A percentile compares a stretch with the other conserved stretches of the same genome.
Conservation (phyloP, 1,140 invertebrate species). For the Magallana gigas region DNA sequence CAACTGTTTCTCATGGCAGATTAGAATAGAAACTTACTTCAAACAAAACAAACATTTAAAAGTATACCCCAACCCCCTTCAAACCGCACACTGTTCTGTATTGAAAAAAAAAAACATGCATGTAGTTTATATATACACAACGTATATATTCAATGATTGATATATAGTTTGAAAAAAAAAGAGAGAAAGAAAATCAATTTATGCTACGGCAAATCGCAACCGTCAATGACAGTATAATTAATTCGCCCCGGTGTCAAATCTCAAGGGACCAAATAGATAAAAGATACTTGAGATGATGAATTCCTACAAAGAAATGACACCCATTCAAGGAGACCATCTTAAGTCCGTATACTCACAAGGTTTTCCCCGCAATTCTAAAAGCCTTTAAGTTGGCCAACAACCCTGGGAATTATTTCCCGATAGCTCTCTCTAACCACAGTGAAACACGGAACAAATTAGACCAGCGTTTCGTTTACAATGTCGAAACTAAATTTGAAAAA, state of each 20-base stretch:
- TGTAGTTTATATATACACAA: background rate
- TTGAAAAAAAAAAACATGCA: background rate
- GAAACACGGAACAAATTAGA: too few species aligned
- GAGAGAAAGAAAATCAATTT: slow-evolving; percentile 4
- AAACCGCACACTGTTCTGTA: background rate
- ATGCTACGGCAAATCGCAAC: background rate
- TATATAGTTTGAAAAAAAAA: background rate
- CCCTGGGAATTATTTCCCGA: too few species aligned
- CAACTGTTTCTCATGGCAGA: too few species aligned
- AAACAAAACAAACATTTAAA: too few species aligned
- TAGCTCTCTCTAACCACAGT: too few species aligned
- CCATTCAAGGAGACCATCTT: background rate
- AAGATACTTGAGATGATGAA: slow-evolving; percentile 1
- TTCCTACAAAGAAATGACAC: slow-evolving; percentile 12
- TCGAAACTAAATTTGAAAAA: too few species aligned
- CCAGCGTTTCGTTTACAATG: too few species aligned
- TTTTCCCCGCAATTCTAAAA: background rate
- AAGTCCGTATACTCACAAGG: background rate
- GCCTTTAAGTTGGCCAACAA: too few species aligned
- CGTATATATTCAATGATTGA: background rate
- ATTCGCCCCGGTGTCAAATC: background rate
- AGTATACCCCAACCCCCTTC: too few species aligned
- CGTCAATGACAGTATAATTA: slow-evolving; percentile 7
- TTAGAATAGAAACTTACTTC: too few species aligned
- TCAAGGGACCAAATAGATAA: background rate